phyloP scores from a whole-genome alignment of 2,113 vertebrate species.

The Clupea harengus region DNA sequence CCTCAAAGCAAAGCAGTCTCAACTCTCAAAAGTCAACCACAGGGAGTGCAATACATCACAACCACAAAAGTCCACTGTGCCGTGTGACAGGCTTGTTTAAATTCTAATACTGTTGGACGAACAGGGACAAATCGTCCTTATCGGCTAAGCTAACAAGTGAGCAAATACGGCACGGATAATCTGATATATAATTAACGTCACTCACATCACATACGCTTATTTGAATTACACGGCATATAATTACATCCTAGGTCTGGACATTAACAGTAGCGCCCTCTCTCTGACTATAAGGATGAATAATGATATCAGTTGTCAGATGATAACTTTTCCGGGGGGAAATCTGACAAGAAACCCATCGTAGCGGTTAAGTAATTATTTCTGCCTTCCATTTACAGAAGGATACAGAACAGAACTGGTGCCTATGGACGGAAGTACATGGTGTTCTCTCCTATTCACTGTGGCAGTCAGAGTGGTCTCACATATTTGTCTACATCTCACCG shows the following conservation, averaged over 20 bases:
- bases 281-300: background rate
- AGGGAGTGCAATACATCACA: conserved; percentile 1
- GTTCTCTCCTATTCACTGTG: background rate
- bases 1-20: background rate
- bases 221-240: conserved; percentile 34
- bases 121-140: conserved; percentile 41
- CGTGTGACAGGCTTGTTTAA: conserved; percentile 35
- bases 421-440: background rate
- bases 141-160: conserved; percentile 43
- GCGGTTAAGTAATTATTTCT: background rate
- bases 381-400: background rate
- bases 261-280: conserved; percentile 3
- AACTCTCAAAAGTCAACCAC: conserved; percentile 4
- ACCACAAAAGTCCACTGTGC: conserved; percentile 14
- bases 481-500: conserved; percentile 13
- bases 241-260: conserved; percentile 28
- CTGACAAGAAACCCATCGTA: background rate
- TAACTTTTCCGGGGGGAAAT: background rate
- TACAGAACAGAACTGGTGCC: background rate
- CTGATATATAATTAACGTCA: conserved; percentile 44
- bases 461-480: background rate
- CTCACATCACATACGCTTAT: conserved; percentile 30
- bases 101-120: conserved; percentile 42
- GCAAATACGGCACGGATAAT: conserved; percentile 42
- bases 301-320: background rate